Base-by-base conservation (phyloP, 2,797 vertebrate genomes). In the Cetoscarus ocellatus region DNA sequence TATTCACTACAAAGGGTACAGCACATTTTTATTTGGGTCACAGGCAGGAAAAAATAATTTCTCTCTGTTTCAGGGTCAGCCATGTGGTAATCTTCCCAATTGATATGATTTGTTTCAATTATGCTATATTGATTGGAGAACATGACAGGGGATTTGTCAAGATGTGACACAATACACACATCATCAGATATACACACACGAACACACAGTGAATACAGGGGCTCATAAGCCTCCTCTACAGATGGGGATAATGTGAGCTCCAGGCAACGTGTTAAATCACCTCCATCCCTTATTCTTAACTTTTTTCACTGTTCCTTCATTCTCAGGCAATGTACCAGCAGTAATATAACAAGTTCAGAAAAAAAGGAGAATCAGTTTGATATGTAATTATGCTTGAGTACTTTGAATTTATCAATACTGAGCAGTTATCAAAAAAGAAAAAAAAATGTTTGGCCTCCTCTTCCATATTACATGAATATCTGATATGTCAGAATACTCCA, bases 31-130 rank as follows among this genome's bases (percentile, higher is more conserved):
- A 68, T 73, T 38, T 64, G 50, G 59, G 52, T 75, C 67, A 61
- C 40, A 18, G 27, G 53, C 10, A 56, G 35, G 11, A 27, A 49
- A 67, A 51, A 43, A 10, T 63, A 44, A 44, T 67, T 73, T n/a
- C 10, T 58, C 53, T 45, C 19, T 42, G 45, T 58, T 54, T 82
- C 35, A 3, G 35, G 43, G 47, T 75, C 67, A 77, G 45, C 48
- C 54, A 61, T 79, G 77, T 36, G 1, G 11, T 27, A 61, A 8
- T 75, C 59, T 61, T 58, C 13, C 48, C 43, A 38, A 48, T 70
- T 52, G 67, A 80, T 61, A 45, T 68, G 38, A 72, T 72, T 76
- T 74, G 61, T 78, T 75, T 68, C 61, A 80, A 74, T 85, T 66
- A 84, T 53, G 52, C 40, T 27, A 19, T 62, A 81, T 82, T 54